These are phyloP conservation scores for Lepas anatifera DNA, from an alignment of 2,888 invertebrate species.

Conservation along the genomic window DNA sequence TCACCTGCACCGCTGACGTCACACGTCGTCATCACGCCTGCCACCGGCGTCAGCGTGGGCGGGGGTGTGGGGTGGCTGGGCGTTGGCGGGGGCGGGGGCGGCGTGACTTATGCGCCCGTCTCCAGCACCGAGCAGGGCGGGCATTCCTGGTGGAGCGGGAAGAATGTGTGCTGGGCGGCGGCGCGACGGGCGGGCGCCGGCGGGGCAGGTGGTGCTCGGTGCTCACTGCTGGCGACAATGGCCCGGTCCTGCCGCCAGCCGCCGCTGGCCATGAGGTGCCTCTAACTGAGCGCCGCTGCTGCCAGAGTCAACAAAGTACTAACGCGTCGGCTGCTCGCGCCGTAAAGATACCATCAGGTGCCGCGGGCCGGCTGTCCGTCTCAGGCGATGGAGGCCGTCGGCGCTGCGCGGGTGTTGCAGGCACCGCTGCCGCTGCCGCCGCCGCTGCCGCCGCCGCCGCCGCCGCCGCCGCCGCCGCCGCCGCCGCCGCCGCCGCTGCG, in stretches of 20 bases:
- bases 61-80: too few relatives aligned
- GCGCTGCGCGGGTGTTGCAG: not conserved
- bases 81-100: not conserved
- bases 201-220: not conserved
- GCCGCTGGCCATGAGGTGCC: not conserved
- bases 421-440: not conserved
- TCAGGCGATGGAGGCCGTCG: not conserved
- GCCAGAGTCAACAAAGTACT: constrained; percentile 6
- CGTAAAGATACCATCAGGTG: not conserved
- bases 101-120: not conserved
- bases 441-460: too few relatives aligned
- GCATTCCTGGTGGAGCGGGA: not conserved
- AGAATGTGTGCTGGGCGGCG: not conserved
- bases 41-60: not conserved
- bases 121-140: too few relatives aligned
- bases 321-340: not conserved
- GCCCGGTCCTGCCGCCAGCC: not conserved
- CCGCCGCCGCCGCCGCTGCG: too few relatives aligned
- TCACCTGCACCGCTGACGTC: too few relatives aligned
- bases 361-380: not conserved
- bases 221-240: not conserved
- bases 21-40: not conserved
- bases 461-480: too few relatives aligned
- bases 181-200: not conserved
- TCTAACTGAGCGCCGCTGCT: not conserved